Conservation (phyloP, 2,113 vertebrate genomes). For the Amazona vittata region DNA sequence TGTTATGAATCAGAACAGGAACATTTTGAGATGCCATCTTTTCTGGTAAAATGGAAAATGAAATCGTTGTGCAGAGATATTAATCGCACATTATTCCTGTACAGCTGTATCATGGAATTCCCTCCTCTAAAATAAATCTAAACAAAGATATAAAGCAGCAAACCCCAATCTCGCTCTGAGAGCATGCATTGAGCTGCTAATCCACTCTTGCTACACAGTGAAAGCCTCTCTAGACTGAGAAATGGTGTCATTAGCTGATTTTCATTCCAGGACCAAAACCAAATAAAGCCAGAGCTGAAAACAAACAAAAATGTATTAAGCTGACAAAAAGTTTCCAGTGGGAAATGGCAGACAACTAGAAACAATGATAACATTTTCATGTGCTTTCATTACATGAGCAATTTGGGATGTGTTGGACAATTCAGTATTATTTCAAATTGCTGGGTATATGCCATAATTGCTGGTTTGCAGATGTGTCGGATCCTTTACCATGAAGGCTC, state of each 20-base stretch:
- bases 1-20: neutral
- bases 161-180: neutral
- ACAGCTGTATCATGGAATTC: neutral
- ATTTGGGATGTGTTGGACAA: constrained; percentile 59
- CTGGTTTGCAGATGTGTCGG: constrained; percentile 58
- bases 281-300: constrained; percentile 67
- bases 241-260: constrained; percentile 56
- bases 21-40: neutral
- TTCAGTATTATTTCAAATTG: constrained; percentile 67
- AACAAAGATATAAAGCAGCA: neutral
- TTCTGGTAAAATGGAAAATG: neutral
- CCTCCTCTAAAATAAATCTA: neutral
- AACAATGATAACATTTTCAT: constrained; percentile 65
- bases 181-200: neutral
- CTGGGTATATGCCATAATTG: constrained; percentile 63
- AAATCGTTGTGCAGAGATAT: neutral
- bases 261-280: constrained; percentile 50
- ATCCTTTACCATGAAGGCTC: constrained; percentile 33
- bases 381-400: constrained; percentile 62
- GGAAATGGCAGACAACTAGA: constrained; percentile 63
- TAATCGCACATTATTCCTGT: neutral
- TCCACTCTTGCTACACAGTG: neutral
- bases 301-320: constrained; percentile 67
- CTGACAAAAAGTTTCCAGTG: constrained; percentile 66
- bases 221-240: constrained; percentile 7